These are phyloP conservation scores for Ligdia adustata DNA, from an alignment of 2,888 invertebrate genomes.

Conservation along the genomic window DNA sequence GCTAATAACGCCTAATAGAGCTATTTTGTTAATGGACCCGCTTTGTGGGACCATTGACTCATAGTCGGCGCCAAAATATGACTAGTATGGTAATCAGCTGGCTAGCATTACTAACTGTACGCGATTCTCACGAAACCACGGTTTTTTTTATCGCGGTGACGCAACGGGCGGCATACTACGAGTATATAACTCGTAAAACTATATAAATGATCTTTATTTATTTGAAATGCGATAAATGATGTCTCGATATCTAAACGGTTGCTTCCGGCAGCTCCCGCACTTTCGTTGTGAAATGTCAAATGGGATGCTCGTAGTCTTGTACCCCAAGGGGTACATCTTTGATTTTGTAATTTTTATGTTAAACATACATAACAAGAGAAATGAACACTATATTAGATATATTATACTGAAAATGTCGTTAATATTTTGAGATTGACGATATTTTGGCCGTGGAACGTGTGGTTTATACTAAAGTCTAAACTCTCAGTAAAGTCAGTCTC, in stretches of 20 bases:
- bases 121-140: conserved; percentile 28
- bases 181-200: background rate
- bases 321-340: too few species aligned
- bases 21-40: conserved; percentile 50
- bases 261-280: conserved; percentile 33
- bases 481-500: too few species aligned
- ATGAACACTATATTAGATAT: too few species aligned
- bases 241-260: conserved; percentile 28
- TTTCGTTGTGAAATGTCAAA: conserved; percentile 18
- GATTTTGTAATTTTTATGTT: too few species aligned
- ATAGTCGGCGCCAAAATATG: conserved; percentile 58
- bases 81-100: conserved; percentile 58
- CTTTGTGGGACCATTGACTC: conserved; percentile 61
- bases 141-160: conserved; percentile 17
- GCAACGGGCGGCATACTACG: conserved; percentile 6
- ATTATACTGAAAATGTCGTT: too few species aligned
- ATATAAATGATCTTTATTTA: background rate
- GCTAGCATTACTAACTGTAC: conserved; percentile 47
- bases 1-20: conserved; percentile 49
- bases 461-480: too few species aligned
- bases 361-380: too few species aligned
- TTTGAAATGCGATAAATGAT: conserved; percentile 18
- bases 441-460: too few species aligned
- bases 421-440: too few species aligned
- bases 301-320: too few species aligned